These are phyloP conservation scores for Dendroctonus ponderosae DNA, from an alignment of 1,140 invertebrate species.

Conservation along the genomic window DNA sequence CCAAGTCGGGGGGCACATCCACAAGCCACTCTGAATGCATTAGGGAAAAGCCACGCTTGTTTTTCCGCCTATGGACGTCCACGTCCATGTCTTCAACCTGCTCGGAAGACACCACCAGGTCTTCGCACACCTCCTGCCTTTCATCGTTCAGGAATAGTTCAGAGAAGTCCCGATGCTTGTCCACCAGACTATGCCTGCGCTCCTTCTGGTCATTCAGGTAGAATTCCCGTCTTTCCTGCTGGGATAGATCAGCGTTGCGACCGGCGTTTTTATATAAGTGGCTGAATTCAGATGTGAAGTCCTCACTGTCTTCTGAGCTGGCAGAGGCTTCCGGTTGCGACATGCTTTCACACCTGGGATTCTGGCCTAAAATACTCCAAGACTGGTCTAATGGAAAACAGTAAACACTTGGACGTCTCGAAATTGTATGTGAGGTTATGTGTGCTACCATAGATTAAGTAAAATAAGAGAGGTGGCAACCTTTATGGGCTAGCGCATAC, in stretches of 20 bases:
- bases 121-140: constrained; percentile 18
- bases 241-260: constrained; percentile 26
- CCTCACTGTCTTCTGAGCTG: no score
- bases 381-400: no score
- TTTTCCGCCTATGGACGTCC: not conserved
- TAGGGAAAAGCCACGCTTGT: constrained; percentile 50
- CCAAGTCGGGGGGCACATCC: constrained; percentile 77
- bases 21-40: constrained; percentile 92
- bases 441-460: no score
- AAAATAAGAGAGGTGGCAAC: no score
- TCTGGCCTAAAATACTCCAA: no score
- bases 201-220: constrained; percentile 38
- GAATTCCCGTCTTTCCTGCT: constrained; percentile 32
- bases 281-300: constrained; percentile 18
- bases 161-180: constrained; percentile 33
- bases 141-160: constrained; percentile 32
- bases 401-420: no score
- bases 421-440: no score
- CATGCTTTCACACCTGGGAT: no score
- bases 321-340: no score
- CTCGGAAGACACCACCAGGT: not conserved
- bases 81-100: constrained; percentile 12
- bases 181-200: constrained; percentile 32
- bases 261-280: constrained; percentile 38
- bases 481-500: no score